Percentiles rank a stretch among this genome's conserved stretches.
Conservation (phyloP, 2,888 invertebrate species). For the Drosophila pseudotalamancana region DNA sequence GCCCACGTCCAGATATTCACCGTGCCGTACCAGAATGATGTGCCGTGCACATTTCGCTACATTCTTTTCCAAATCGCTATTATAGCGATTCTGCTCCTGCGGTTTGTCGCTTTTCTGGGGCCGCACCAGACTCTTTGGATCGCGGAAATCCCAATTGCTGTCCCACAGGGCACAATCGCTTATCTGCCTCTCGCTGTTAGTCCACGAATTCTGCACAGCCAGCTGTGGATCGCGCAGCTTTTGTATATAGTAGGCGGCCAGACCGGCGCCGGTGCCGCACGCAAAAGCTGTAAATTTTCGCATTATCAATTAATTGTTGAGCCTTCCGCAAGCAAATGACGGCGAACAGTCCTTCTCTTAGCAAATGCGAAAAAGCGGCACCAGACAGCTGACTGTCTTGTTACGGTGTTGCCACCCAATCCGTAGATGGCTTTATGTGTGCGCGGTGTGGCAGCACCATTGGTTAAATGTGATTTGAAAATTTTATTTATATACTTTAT, state of each 20-base stretch:
- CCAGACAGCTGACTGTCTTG: slow-evolving; percentile 32
- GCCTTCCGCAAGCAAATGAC: background rate
- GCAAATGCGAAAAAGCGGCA: slow-evolving; percentile 34
- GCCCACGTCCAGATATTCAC: slow-evolving; percentile 94
- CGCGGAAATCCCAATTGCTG: slow-evolving; percentile 94
- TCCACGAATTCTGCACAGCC: slow-evolving; percentile 89
- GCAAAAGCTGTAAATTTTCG: slow-evolving; percentile 84
- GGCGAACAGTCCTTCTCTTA: background rate
- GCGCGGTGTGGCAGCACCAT: slow-evolving; percentile 11
- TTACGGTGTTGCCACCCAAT: slow-evolving; percentile 13
- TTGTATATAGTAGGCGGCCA: slow-evolving; percentile 87
- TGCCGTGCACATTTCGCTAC: slow-evolving; percentile 88
- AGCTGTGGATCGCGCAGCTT: slow-evolving; percentile 84
- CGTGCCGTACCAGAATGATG: slow-evolving; percentile 95
- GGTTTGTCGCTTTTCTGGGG: slow-evolving; percentile 85
- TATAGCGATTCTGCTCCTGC: slow-evolving; percentile 88
- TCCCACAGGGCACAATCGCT: slow-evolving; percentile 89
- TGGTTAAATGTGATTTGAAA: slow-evolving; percentile 1
- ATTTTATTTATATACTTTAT: slow-evolving; percentile 27
- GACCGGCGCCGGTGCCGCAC: slow-evolving; percentile 88
- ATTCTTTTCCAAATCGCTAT: slow-evolving; percentile 87
- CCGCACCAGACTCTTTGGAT: slow-evolving; percentile 89
- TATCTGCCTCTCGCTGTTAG: slow-evolving; percentile 84
- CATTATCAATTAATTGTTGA: slow-evolving; percentile 27
- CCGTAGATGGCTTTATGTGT: background rate